Percentiles rank a stretch among this genome's conserved stretches.
Conservation (phyloP, 1,140 invertebrate species). For the Venustaconcha ellipsiformis region DNA sequence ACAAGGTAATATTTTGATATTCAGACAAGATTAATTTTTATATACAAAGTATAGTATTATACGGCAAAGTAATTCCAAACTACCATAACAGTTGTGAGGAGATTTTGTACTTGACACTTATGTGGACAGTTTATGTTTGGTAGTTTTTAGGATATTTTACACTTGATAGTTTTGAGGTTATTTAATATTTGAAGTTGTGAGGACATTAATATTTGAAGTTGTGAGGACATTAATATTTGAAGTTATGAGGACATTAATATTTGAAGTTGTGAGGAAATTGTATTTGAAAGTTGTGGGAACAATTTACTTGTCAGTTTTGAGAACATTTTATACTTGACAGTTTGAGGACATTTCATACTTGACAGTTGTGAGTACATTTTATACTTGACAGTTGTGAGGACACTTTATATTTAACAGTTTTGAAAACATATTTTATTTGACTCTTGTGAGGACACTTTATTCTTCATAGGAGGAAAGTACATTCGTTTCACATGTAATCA, state of each 20-base stretch:
- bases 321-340: not conserved
- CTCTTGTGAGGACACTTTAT: too few relatives aligned
- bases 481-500: too few relatives aligned
- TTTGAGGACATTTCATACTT: too few relatives aligned
- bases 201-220: too few relatives aligned
- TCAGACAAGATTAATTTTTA: not conserved
- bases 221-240: not conserved
- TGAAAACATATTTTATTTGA: not conserved
- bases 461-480: too few relatives aligned
- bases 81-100: too few relatives aligned
- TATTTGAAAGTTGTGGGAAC: not conserved
- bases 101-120: not conserved
- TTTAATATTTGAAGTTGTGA: not conserved
- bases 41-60: not conserved
- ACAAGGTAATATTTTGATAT: constrained; percentile 63
- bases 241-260: too few relatives aligned
- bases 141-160: not conserved
- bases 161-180: not conserved
- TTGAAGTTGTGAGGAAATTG: too few relatives aligned
- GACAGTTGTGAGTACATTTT: too few relatives aligned
- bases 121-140: not conserved
- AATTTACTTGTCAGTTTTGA: not conserved
- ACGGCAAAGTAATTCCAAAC: not conserved
- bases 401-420: not conserved
- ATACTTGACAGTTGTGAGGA: not conserved